A percentile compares a stretch with the other conserved stretches of the same genome.
These are phyloP conservation scores for Rapana venosa DNA, from an alignment of 2,888 invertebrate species.

Conservation along the genomic window DNA sequence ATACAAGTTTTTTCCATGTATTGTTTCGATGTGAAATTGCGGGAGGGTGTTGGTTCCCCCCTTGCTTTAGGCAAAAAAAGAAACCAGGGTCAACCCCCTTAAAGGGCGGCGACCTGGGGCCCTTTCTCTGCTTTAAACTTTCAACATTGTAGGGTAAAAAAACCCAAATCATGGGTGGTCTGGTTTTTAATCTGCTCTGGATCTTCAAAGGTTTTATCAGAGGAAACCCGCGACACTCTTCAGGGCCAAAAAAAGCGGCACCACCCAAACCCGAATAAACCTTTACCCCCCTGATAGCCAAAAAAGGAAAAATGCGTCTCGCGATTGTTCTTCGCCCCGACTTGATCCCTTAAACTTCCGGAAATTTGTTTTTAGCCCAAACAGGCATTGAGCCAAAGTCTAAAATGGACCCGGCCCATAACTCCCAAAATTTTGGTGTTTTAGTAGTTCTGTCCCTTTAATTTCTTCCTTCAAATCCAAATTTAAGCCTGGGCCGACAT, in stretches of 20 bases:
- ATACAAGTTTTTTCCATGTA: too few relatives aligned
- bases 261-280: not conserved
- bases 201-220: not conserved
- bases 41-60: too few relatives aligned
- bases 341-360: not conserved
- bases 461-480: slow-evolving; percentile 8
- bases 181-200: not conserved
- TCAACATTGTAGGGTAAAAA: not conserved
- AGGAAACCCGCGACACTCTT: not conserved
- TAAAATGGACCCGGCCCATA: not conserved
- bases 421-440: not conserved
- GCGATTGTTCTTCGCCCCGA: not conserved
- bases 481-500: not conserved
- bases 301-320: not conserved
- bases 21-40: too few relatives aligned
- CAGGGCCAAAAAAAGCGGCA: not conserved
- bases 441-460: not conserved
- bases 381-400: not conserved
- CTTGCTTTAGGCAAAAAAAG: too few relatives aligned
- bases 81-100: not conserved
- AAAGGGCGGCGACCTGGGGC: not conserved
- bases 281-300: not conserved
- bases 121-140: not conserved
- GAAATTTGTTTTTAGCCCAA: not conserved
- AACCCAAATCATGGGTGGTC: not conserved